Percentiles rank a stretch among this genome's conserved stretches.
phyloP scores from a whole-genome alignment of 2,888 invertebrate species.

The Dyspetes luteomarginatus region DNA sequence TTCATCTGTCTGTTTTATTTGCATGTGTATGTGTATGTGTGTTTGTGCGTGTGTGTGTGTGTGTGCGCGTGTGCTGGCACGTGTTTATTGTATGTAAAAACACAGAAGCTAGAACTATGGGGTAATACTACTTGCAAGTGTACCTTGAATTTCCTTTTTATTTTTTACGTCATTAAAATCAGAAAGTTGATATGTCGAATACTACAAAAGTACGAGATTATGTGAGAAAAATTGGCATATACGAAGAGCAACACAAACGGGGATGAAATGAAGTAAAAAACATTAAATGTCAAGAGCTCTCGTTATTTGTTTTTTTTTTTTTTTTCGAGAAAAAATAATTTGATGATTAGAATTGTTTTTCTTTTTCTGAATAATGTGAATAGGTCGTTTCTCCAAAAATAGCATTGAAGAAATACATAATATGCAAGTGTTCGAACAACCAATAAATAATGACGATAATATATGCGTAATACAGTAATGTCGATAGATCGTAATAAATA shows the following conservation, averaged over 20 bases:
- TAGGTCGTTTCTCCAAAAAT: neutral
- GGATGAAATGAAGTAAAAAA: slow-evolving; percentile 5
- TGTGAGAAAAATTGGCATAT: slow-evolving; percentile 20
- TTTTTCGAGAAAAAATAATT: neutral
- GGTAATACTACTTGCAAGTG: slow-evolving; percentile 75
- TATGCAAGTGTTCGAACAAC: slow-evolving; percentile 17
- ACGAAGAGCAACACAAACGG: slow-evolving; percentile 2
- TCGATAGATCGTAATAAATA: slow-evolving; percentile 68
- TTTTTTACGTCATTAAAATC: neutral
- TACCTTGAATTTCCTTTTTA: slow-evolving; percentile 9
- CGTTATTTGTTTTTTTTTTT: neutral
- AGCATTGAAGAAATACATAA: neutral
- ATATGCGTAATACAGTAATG: slow-evolving; percentile 46
- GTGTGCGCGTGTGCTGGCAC: slow-evolving; percentile 5
- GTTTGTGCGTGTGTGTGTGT: slow-evolving; percentile 26
- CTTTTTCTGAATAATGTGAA: neutral
- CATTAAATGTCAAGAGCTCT: neutral
- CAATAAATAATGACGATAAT: slow-evolving; percentile 41
- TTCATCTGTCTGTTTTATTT: slow-evolving; percentile 30
- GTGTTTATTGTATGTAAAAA: slow-evolving; percentile 67
- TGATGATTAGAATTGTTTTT: neutral
- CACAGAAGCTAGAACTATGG: slow-evolving; percentile 79
- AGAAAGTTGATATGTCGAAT: slow-evolving; percentile 2
- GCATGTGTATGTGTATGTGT: slow-evolving; percentile 46
- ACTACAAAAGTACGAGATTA: slow-evolving; percentile 23